Evolutionary conservation across 2,888 invertebrate genomes (phyloP), one percentile per base, ranked within the genome.

Genomic region (Amorpha juglandis): DNA sequence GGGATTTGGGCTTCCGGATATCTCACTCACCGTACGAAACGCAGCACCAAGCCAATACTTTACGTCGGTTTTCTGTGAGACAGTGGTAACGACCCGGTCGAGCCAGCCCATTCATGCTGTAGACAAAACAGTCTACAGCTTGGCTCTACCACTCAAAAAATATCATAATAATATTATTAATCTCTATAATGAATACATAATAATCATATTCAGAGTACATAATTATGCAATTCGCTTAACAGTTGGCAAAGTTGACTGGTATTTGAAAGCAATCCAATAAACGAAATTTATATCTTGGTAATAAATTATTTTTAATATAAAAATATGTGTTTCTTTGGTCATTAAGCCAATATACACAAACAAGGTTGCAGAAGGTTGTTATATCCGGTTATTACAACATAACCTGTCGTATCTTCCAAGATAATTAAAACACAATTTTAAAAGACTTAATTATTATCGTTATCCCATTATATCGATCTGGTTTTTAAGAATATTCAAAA

Each of bases 251-350:
- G 11, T 51, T 9, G 19, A 8, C 11, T 51, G 2, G 4, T 27
- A 27, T 3, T 3, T n/a, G 38, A 11, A 55, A 38, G n/a, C 53
- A 53, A 16, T 42, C 19, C 38, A 58, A 42, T 42, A 58, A 58
- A 16, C 42, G 8, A 19, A 42, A 42, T 19, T 58, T 58, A 55
- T 55, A 55, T 35, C 42, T 58, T 58, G 42, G 58, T 58, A 12
- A 38, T 58, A 58, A 58, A 58, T 58, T 42, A 58, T 4, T 38
- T n/a, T 42, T 58, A 58, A 58, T 58, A 58, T 58, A 42, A 58
- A 58, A 42, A 58, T 38, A 55, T 58, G 38, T 58, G 58, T 58
- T 58, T 58, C 16, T 35, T 33, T 7, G 38, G 0, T 9, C 19
- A 58, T 58, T 38, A 58, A 58, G 11, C 38, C 19, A 7, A n/a